Base-by-base conservation (phyloP, 2,888 invertebrate genomes). In the Tetragonula carbonaria region DNA sequence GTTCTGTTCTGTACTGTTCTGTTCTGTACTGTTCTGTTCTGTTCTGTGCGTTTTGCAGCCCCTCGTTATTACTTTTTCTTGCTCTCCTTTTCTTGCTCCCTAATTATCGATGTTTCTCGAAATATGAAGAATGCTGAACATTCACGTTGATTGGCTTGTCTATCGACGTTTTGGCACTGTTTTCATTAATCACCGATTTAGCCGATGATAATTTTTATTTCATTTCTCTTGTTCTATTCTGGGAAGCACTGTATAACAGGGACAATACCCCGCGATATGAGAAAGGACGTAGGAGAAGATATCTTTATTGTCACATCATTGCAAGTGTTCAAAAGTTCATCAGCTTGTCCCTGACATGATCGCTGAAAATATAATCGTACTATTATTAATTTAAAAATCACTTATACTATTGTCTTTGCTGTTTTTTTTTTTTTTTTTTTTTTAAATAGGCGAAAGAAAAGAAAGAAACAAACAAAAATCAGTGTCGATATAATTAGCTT, bases 221-320 rank as follows among this genome's bases (percentile, higher is more conserved):
- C 68, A 76, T 71, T 28, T 66, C 86, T 77, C 67, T 88, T 74
- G 78, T 85, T 87, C 71, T 74, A 79, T 82, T 82, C 88, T 86
- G 91, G 93, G 94, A 94, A 94, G 94, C 94, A 94, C 94, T 93
- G 91, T 92, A 88, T 91, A 90, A 87, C 90, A 90, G 91, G 90
- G 91, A 90, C 90, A 87, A 91, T 91, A 90, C 87, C 91, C 92
- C 91, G 90, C 92, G 89, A 93, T 87, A 86, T 91, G 90, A 88
- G 88, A 92, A 90, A 91, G 89, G 81, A 81, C 65, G 72, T 90
- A 89, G 90, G 91, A 91, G 90, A 87, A 92, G 90, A 89, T 91
- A 91, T 91, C 91, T 92, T 94, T 94, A 94, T 94, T 94, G 94
- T 94, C 94, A 94, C 94, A 94, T 94, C 94, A 92, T 94, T 92